phyloP scores from a whole-genome alignment of 2,888 invertebrate species.

The Rhabditoides inermis region DNA sequence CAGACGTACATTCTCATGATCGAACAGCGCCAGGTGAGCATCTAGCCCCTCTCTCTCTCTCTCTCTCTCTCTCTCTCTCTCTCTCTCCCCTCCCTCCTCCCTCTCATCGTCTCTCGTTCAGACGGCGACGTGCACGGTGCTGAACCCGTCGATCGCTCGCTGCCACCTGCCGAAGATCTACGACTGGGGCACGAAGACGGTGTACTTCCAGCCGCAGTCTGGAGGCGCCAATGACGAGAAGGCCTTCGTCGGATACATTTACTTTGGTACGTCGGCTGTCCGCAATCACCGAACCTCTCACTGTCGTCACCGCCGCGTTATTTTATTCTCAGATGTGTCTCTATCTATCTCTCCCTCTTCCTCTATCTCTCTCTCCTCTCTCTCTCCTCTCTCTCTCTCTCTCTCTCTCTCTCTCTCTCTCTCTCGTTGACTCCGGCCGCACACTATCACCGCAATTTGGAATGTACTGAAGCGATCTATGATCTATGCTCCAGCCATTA shows the following conservation, averaged over 20 bases:
- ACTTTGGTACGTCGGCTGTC: constrained; percentile 42
- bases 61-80: too few species aligned
- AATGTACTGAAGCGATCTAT: too few species aligned
- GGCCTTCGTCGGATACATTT: constrained; percentile 51
- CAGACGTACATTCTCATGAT: constrained; percentile 50
- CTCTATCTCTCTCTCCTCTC: too few species aligned
- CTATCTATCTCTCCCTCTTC: too few species aligned
- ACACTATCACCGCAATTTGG: too few species aligned
- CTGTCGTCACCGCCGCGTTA: too few species aligned
- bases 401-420: background rate
- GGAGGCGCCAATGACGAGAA: constrained; percentile 48
- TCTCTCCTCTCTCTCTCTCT: too few species aligned
- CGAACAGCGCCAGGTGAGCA: constrained; percentile 36
- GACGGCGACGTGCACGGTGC: constrained; percentile 41
- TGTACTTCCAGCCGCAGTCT: constrained; percentile 49
- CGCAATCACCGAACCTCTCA: background rate
- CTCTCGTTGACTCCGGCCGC: too few species aligned
- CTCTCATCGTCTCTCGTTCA: constrained; percentile 1
- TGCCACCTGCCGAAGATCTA: constrained; percentile 48
- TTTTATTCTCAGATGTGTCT: background rate
- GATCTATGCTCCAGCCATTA: too few species aligned
- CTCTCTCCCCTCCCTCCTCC: too few species aligned
- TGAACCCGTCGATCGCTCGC: constrained; percentile 49
- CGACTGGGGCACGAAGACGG: constrained; percentile 51
- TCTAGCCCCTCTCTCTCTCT: background rate